These are phyloP conservation scores for Cercopithecus neglectus DNA, from an alignment of 2,797 vertebrate genomes.

Conservation along the genomic window DNA sequence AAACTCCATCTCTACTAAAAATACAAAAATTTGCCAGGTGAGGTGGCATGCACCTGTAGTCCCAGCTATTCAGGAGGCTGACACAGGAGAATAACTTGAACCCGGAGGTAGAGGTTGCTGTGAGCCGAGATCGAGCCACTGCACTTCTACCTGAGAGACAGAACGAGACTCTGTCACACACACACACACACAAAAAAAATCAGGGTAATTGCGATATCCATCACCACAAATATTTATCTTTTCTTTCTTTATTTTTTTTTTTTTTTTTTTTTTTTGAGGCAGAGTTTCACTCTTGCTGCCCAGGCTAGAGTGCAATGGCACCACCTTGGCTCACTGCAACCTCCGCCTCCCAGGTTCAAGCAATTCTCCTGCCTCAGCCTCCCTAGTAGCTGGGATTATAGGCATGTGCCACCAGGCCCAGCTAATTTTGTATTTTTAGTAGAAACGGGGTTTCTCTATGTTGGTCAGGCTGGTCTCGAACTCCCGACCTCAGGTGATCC, in stretches of 20 bases:
- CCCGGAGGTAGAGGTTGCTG: background rate
- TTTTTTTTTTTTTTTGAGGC: no score
- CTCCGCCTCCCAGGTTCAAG: no score
- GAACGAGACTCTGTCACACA: background rate
- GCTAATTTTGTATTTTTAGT: no score
- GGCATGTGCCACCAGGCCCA: no score
- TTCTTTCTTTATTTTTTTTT: background rate
- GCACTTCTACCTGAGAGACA: background rate
- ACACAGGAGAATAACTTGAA: background rate
- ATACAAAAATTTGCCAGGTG: background rate
- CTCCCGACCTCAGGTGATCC: no score
- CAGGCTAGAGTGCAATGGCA: no score
- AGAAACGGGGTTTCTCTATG: no score
- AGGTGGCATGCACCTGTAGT: background rate
- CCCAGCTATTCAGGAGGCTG: background rate
- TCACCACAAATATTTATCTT: background rate
- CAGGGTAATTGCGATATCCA: background rate
- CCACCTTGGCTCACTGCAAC: no score
- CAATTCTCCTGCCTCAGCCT: no score
- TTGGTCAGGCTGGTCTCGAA: no score
- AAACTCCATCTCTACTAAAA: background rate
- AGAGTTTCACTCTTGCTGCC: no score
- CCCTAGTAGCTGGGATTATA: no score
- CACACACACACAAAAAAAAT: background rate
- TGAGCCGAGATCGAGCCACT: background rate